Percentiles rank a stretch among this genome's conserved stretches.
phyloP scores from a whole-genome alignment of 1,140 invertebrate species.

The Solen grandis region DNA sequence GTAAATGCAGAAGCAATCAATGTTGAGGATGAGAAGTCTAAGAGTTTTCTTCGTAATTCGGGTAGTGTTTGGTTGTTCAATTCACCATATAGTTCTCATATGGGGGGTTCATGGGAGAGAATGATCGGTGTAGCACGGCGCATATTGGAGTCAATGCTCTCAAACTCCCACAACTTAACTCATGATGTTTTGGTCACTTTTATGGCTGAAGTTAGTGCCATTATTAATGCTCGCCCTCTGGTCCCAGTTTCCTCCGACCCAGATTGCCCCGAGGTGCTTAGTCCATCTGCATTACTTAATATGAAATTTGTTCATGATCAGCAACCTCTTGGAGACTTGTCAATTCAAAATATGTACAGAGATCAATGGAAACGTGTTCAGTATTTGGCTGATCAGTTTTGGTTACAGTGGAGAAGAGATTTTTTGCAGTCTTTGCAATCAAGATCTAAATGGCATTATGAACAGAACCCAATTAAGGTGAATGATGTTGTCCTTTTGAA shows the following conservation, averaged over 20 bases:
- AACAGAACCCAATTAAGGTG: not conserved
- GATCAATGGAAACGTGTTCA: conserved; percentile 59
- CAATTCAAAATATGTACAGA: conserved; percentile 51
- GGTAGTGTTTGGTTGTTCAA: conserved; percentile 48
- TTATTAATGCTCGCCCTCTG: conserved; percentile 60
- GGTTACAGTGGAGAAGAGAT: conserved; percentile 47
- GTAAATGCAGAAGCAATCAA: not conserved
- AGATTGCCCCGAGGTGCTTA: conserved; percentile 52
- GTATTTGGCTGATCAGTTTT: conserved; percentile 52
- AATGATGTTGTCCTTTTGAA: conserved; percentile 56
- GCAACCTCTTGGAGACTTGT: not conserved
- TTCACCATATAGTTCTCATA: conserved; percentile 58
- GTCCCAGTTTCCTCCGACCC: conserved; percentile 60
- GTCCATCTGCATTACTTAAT: conserved; percentile 57
- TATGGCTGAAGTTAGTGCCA: conserved; percentile 60
- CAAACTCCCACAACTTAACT: conserved; percentile 55
- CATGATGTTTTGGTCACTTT: conserved; percentile 64
- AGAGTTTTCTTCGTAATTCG: not conserved
- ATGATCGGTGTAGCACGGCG: conserved; percentile 62
- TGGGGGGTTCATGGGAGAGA: conserved; percentile 66
- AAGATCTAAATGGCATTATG: conserved; percentile 37
- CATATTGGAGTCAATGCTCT: conserved; percentile 63
- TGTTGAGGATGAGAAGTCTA: not conserved
- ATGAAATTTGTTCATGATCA: conserved; percentile 40
- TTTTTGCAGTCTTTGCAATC: conserved; percentile 51